Evolutionary conservation across 2,113 vertebrate genomes (phyloP).

Genomic region (Hepsetus odoe): DNA sequence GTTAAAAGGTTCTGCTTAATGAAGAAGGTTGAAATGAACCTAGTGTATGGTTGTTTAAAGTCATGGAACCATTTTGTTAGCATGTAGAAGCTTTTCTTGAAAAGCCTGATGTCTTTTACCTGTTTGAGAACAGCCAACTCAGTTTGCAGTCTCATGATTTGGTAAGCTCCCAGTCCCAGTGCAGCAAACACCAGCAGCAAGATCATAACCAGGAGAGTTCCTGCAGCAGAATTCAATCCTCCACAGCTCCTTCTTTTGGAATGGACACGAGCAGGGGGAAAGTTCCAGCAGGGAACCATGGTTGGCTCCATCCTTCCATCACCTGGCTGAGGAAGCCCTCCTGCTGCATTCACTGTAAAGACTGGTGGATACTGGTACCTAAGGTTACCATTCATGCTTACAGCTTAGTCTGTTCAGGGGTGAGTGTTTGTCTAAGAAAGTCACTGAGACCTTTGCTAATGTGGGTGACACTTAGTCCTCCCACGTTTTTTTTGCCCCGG

Average conservation of each 20-base stretch:
- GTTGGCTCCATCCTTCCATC: background rate
- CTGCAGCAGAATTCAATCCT: background rate
- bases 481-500: background rate
- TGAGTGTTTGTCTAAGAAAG: conserved; percentile 7
- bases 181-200: conserved; percentile 56
- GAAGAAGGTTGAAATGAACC: no score
- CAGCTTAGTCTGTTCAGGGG: conserved; percentile 5
- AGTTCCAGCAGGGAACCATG: conserved; percentile 60
- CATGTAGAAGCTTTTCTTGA: background rate
- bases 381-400: conserved; percentile 36
- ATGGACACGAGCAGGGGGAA: conserved; percentile 48
- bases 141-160: conserved; percentile 52
- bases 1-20: no score
- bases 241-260: conserved; percentile 27
- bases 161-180: conserved; percentile 57
- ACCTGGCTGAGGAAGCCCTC: conserved; percentile 8
- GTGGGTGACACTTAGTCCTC: conserved; percentile 20
- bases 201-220: conserved; percentile 40
- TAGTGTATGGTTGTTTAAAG: no score
- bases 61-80: background rate
- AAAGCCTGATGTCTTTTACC: conserved; percentile 31
- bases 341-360: conserved; percentile 50
- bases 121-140: conserved; percentile 43
- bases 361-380: conserved; percentile 43
- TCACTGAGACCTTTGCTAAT: background rate